phyloP scores from a whole-genome alignment of 2,113 vertebrate genomes.

The Chionis minor region DNA sequence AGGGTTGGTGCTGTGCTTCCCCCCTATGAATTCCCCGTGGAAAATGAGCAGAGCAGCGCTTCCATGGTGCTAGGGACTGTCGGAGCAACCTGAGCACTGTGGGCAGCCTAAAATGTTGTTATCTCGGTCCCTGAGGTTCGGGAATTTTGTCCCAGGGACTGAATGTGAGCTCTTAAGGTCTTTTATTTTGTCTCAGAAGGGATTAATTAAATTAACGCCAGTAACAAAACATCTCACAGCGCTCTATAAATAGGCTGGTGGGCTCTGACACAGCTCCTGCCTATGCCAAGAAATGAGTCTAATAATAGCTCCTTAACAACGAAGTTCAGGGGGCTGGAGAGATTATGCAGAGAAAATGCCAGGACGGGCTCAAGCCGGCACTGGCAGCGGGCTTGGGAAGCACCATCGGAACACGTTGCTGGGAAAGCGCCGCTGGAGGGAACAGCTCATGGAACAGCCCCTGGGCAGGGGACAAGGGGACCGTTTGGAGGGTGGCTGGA shows the following conservation, averaged over 20 bases:
- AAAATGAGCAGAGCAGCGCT: background rate
- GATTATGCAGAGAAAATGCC: background rate
- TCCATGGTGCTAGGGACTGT: background rate
- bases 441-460: background rate
- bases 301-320: background rate
- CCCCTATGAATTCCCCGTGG: background rate
- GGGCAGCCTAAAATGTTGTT: background rate
- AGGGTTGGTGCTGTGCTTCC: background rate
- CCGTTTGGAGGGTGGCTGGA: accelerated
- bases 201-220: constrained; percentile 12
- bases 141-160: background rate
- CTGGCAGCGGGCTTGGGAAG: background rate
- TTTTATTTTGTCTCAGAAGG: background rate
- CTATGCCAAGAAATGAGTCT: background rate
- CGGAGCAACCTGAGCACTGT: accelerated
- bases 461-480: accelerated
- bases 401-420: background rate
- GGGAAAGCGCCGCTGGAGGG: background rate
- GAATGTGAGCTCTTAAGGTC: background rate
- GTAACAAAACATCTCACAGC: background rate
- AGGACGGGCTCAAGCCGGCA: background rate
- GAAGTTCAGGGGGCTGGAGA: background rate
- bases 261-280: constrained; percentile 31
- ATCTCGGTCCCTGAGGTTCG: background rate
- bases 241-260: constrained; percentile 40